Conservation (phyloP, 2,797 vertebrate species). For the Salmo trutta region DNA sequence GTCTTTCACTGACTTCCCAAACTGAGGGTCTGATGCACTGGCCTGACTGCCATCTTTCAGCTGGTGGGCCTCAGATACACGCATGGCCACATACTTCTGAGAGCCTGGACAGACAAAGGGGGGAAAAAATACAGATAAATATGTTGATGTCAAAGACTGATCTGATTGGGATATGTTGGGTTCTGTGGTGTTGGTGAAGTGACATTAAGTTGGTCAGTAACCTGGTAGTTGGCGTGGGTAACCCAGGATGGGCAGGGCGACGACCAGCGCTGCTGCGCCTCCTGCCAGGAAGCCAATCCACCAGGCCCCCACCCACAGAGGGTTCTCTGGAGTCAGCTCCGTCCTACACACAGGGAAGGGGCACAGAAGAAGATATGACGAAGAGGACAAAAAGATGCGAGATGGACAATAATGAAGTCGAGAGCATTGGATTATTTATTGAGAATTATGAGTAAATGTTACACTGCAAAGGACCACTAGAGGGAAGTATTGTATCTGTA, state of each 20-base stretch:
- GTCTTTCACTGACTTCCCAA: conserved; percentile 89
- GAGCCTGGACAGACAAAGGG: conserved; percentile 75
- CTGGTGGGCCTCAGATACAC: conserved; percentile 87
- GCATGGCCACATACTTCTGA: conserved; percentile 81
- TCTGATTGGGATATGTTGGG: background rate
- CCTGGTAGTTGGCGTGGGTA: conserved; percentile 92
- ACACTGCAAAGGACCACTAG: background rate
- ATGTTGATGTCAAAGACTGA: background rate
- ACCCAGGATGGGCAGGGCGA: conserved; percentile 88
- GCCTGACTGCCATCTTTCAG: conserved; percentile 79
- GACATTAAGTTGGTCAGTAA: conserved; percentile 41
- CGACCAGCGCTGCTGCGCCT: conserved; percentile 81
- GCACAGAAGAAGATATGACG: background rate
- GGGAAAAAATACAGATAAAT: background rate
- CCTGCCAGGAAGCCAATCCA: conserved; percentile 92
- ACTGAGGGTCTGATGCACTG: conserved; percentile 79
- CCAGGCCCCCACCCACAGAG: conserved; percentile 95
- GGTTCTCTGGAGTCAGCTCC: conserved; percentile 84
- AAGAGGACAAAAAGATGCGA: background rate
- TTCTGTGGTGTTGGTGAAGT: background rate
- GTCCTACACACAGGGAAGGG: conserved; percentile 65
- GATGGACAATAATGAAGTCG: background rate
- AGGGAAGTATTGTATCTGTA: no score
- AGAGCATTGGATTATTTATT: background rate
- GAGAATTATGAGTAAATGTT: background rate